phyloP scores from a whole-genome alignment of 2,797 vertebrate species.

The Hippocampus kuda region DNA sequence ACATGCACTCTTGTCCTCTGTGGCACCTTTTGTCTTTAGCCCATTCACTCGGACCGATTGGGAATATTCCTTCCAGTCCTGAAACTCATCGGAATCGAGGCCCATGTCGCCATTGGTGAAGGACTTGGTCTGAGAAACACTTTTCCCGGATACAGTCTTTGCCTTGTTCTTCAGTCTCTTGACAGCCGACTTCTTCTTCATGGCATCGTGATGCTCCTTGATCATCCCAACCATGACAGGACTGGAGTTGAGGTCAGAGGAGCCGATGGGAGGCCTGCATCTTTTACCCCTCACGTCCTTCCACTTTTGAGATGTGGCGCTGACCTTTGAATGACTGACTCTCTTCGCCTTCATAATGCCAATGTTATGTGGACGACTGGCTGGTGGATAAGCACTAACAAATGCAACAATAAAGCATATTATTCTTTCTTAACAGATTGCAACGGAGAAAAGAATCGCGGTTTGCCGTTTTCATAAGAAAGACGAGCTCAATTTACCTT shows the following conservation, averaged over 20 bases:
- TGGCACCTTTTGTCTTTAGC: slow-evolving; percentile 1
- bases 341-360: slow-evolving; percentile 68
- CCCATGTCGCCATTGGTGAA: slow-evolving; percentile 52
- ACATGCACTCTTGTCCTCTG: slow-evolving; percentile 5
- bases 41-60: slow-evolving; percentile 42
- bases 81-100: slow-evolving; percentile 41
- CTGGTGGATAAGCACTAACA: not conserved
- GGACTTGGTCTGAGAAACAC: slow-evolving; percentile 21
- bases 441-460: not conserved
- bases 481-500: not conserved
- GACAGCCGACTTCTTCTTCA: slow-evolving; percentile 51
- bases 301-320: slow-evolving; percentile 47
- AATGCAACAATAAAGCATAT: not conserved
- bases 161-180: slow-evolving; percentile 62
- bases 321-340: slow-evolving; percentile 33
- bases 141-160: slow-evolving; percentile 25
- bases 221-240: slow-evolving; percentile 33
- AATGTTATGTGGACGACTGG: not conserved
- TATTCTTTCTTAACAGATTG: not conserved
- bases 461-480: not conserved
- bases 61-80: slow-evolving; percentile 61
- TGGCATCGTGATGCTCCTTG: slow-evolving; percentile 42
- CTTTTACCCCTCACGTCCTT: slow-evolving; percentile 56
- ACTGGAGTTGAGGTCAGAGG: slow-evolving; percentile 37
- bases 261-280: slow-evolving; percentile 30